These are phyloP conservation scores for Cheilinus undulatus DNA, from an alignment of 2,113 vertebrate species.

Conservation along the genomic window DNA sequence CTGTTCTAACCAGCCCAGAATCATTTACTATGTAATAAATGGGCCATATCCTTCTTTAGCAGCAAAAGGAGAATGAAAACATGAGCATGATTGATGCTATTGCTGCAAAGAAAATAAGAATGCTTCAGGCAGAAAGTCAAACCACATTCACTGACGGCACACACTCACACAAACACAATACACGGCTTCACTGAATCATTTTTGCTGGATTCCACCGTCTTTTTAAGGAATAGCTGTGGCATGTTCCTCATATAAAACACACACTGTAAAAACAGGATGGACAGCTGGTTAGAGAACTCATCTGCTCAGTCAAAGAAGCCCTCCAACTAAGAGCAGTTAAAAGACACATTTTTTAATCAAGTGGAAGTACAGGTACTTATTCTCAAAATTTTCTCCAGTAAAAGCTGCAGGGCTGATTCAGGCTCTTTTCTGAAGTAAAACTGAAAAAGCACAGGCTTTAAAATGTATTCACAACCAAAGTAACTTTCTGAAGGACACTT, in stretches of 20 bases:
- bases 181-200: neutral
- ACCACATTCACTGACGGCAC: too few species aligned
- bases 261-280: neutral
- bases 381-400: too few species aligned
- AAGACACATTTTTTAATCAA: too few species aligned
- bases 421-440: too few species aligned
- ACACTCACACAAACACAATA: neutral
- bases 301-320: neutral
- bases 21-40: conserved; percentile 28
- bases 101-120: conserved; percentile 3
- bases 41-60: neutral
- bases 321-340: too few species aligned
- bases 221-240: neutral
- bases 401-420: too few species aligned
- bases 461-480: too few species aligned
- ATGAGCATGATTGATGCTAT: neutral
- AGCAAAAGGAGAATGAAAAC: neutral
- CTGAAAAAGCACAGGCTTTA: too few species aligned
- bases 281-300: neutral
- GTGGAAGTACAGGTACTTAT: too few species aligned
- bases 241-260: too few species aligned
- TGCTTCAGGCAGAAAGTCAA: neutral
- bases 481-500: too few species aligned
- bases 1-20: neutral
- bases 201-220: neutral